Evolutionary conservation across 2,888 invertebrate species (phyloP).

Genomic region (Pseudococcus jackbeardsleyi): DNA sequence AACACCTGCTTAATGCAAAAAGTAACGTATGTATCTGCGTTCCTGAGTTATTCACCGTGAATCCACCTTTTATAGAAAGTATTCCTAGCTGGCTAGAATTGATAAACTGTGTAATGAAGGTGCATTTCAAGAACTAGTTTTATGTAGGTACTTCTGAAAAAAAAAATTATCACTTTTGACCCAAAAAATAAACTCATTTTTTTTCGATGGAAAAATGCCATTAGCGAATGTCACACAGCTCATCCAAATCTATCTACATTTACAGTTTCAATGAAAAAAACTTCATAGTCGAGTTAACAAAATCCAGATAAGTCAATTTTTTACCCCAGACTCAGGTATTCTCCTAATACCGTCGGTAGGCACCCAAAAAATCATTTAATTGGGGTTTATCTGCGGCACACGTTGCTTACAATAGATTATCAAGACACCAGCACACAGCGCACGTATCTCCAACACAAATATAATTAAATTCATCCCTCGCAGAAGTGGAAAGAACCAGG

Average conservation of each 20-base stretch:
- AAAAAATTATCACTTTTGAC: not conserved
- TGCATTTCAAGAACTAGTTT: no score
- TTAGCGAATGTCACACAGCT: not conserved
- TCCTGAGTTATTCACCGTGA: no score
- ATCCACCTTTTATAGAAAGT: no score
- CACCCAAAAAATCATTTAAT: not conserved
- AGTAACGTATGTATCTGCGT: no score
- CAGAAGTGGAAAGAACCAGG: not conserved
- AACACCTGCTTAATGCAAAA: no score
- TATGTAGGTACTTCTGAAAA: no score
- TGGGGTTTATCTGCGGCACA: not conserved
- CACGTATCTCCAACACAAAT: not conserved
- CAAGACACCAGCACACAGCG: not conserved
- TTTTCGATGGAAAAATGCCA: not conserved
- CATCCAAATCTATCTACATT: no score
- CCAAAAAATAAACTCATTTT: not conserved
- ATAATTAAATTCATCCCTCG: conserved; percentile 28
- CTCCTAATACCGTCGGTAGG: not conserved
- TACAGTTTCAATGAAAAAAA: not conserved
- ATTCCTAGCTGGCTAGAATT: no score
- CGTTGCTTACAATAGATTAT: conserved; percentile 8
- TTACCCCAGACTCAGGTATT: not conserved
- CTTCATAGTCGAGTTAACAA: not conserved
- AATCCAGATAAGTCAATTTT: not conserved
- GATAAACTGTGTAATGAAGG: not conserved